phyloP scores from a whole-genome alignment of 2,113 vertebrate genomes.

The Vidua macroura region DNA sequence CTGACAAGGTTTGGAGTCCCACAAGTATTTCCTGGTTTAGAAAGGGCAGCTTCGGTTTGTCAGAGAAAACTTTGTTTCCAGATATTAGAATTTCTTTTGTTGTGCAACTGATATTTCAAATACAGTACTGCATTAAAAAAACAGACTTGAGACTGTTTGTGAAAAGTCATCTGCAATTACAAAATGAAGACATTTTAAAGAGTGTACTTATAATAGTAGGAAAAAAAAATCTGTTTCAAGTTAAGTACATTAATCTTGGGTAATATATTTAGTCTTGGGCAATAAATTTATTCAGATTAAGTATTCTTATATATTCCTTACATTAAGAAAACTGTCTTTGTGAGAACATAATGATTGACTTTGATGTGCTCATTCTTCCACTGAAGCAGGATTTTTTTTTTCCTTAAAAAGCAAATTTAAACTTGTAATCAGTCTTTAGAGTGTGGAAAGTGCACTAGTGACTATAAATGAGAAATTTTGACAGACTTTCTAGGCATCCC shows the following conservation, averaged over 20 bases:
- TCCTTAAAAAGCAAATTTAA: constrained; percentile 35
- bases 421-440: constrained; percentile 9
- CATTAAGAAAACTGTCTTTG: background rate
- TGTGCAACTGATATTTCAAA: background rate
- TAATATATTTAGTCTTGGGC: background rate
- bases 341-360: constrained; percentile 38
- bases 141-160: background rate
- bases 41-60: background rate
- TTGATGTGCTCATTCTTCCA: constrained; percentile 11
- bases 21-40: background rate
- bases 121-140: background rate
- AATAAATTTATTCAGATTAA: background rate
- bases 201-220: background rate
- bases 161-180: background rate
- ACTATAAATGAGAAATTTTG: constrained; percentile 7
- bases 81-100: background rate
- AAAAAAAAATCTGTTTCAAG: constrained; percentile 8
- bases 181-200: constrained; percentile 3
- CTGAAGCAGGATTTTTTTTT: constrained; percentile 29
- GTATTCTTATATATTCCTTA: constrained; percentile 28
- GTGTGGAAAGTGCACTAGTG: constrained; percentile 18
- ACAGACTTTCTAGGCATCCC: background rate
- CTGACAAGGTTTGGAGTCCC: background rate
- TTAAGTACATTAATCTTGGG: background rate
- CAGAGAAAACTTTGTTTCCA: background rate